Evolutionary conservation across 2,113 vertebrate genomes (phyloP), one percentile per base, ranked within the genome.

Genomic region (Brachypodius melanocephalos): DNA sequence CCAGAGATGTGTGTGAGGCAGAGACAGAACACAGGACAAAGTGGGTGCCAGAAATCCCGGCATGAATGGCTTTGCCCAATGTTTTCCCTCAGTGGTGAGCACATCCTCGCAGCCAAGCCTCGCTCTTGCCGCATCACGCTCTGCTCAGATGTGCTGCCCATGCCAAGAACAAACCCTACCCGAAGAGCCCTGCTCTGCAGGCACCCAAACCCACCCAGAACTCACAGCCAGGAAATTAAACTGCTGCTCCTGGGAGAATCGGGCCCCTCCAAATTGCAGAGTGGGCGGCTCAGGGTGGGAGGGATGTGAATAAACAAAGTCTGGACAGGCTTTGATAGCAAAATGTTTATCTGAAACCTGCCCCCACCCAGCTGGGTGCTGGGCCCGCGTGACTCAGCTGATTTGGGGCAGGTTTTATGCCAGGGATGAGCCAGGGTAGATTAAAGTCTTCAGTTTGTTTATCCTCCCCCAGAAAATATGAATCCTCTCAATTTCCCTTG

Each of bases 311-410:
- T 34, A 94, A 96, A 93, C 96, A 93, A 34, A 8, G 92, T 91
- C 94, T 96, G 96, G 57, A 45, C 18, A 7, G 66, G 66, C 46
- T 58, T 43, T 65, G 93, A 96, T 96, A 95, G 78, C 61, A 24
- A 79, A 94, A 36, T 68, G 94, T 48, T 95, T 96, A 96, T 96
- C 96, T 93, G 0, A 14, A 62, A 26, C 1, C 78, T 82, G 10
- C 69, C 85, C 82, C 93, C 96, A 55, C 94, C 94, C 95, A 67
- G 81, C 75, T 36, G 63, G n/a, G 59, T 89, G 94, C 94, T 84
- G 16, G 90, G 68, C 88, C 63, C 19, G 36, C 0, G 6, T 96
- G 96, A 96, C 52, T 96, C 96, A 96, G 94, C 90, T 57, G 5
- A 8, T 88, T 93, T 48, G 0, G 24, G 11, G 58, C 0, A 13